Conservation (phyloP, 2,888 invertebrate genomes). For the Archips crataeganus region DNA sequence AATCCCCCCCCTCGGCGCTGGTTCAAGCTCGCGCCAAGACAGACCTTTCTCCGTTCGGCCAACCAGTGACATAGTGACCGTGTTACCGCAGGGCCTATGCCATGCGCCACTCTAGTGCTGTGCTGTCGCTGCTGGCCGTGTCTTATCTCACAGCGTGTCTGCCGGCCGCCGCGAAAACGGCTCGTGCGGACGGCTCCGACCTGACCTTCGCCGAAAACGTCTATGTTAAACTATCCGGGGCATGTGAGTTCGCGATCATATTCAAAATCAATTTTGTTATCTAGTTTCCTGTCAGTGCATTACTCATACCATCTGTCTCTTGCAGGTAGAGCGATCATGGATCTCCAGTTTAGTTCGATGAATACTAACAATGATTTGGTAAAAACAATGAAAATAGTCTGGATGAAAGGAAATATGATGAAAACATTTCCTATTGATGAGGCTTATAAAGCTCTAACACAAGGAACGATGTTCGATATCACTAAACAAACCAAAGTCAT, state of each 20-base stretch:
- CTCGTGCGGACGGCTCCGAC: constrained; percentile 51
- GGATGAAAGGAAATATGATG: constrained; percentile 60
- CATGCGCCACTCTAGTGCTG: constrained; percentile 68
- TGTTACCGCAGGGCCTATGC: constrained; percentile 71
- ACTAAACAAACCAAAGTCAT: constrained; percentile 79
- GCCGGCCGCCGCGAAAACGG: constrained; percentile 49
- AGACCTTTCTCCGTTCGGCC: constrained; percentile 75
- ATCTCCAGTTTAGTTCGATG: constrained; percentile 67
- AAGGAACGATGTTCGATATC: constrained; percentile 71
- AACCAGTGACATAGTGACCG: constrained; percentile 82
- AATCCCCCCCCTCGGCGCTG: constrained; percentile 67
- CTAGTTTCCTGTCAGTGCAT: constrained; percentile 28
- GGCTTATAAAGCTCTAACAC: constrained; percentile 67
- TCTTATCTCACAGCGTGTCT: constrained; percentile 51
- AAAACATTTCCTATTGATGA: constrained; percentile 70
- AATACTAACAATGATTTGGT: constrained; percentile 66
- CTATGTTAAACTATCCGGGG: constrained; percentile 74
- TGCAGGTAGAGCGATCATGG: constrained; percentile 79
- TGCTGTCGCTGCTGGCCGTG: constrained; percentile 59
- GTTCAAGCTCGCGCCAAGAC: constrained; percentile 46
- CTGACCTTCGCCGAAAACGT: constrained; percentile 76
- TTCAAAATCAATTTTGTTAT: constrained; percentile 43
- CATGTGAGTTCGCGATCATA: constrained; percentile 72
- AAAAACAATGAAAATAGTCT: constrained; percentile 75
- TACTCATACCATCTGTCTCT: constrained; percentile 46